Evolutionary conservation across 1,140 invertebrate species (phyloP).

Genomic region (Saccostrea glomerata): DNA sequence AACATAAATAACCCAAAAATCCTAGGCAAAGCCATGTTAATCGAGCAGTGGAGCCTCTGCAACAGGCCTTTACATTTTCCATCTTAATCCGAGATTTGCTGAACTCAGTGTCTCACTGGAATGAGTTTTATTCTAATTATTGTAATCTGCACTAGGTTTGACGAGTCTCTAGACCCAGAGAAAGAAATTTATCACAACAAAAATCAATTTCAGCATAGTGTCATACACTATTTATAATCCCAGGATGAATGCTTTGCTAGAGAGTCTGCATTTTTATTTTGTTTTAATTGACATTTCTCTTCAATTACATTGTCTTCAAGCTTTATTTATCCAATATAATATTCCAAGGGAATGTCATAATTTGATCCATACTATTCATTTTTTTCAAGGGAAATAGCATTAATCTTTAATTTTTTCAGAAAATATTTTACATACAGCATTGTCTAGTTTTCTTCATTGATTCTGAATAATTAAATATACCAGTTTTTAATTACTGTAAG

Average conservation of each 20-base stretch:
- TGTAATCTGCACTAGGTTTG: background rate
- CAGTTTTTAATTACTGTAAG: too few relatives aligned
- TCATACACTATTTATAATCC: conserved; percentile 6
- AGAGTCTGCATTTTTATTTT: background rate
- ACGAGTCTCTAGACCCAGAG: background rate
- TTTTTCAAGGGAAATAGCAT: too few relatives aligned
- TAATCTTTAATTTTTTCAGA: too few relatives aligned
- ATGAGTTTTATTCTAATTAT: background rate
- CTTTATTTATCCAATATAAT: too few relatives aligned
- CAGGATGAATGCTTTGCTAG: background rate
- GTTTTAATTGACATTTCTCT: background rate
- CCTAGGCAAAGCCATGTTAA: background rate
- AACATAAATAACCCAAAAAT: background rate
- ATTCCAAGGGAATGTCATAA: too few relatives aligned
- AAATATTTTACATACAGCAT: too few relatives aligned
- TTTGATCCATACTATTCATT: too few relatives aligned
- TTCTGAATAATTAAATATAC: too few relatives aligned
- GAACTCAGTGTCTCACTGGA: background rate
- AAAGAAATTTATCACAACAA: conserved; percentile 20
- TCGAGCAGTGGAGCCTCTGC: background rate
- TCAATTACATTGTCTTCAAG: too few relatives aligned
- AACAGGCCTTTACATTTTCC: background rate
- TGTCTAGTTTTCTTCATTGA: too few relatives aligned
- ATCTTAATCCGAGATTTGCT: background rate
- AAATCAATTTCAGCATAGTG: conserved; percentile 7